Evolutionary conservation across 2,797 vertebrate species (phyloP).

Genomic region (Podarcis siculus): DNA sequence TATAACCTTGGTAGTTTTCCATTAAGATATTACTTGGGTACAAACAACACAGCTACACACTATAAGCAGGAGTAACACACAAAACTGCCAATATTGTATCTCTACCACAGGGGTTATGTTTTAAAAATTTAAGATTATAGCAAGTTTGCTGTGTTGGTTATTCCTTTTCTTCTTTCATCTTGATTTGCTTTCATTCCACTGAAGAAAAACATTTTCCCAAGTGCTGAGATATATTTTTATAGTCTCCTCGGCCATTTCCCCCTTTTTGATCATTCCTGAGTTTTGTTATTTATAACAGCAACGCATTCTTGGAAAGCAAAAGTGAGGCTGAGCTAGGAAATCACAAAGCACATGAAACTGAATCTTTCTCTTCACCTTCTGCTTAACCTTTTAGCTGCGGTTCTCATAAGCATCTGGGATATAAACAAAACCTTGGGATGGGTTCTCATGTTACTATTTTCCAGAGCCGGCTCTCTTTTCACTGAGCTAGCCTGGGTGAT

Average conservation of each 20-base stretch:
- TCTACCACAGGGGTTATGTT: neutral
- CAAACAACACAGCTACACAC: neutral
- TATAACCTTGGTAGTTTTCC: neutral
- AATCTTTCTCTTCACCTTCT: constrained; percentile 23
- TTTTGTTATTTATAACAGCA: constrained; percentile 60
- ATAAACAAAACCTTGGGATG: neutral
- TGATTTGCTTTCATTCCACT: constrained; percentile 56
- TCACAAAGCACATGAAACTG: accelerated
- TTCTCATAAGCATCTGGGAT: accelerated
- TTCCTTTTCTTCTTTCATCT: constrained; percentile 50
- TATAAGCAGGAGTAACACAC: neutral
- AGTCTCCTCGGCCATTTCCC: constrained; percentile 42
- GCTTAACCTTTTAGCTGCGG: neutral
- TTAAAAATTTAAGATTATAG: neutral
- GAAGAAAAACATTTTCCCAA: constrained; percentile 48
- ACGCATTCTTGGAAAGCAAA: constrained; percentile 46
- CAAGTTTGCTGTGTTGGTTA: accelerated
- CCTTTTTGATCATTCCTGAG: constrained; percentile 12
- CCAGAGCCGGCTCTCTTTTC: neutral
- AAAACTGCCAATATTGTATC: neutral
- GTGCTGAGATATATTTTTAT: constrained; percentile 44
- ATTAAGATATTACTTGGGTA: neutral
- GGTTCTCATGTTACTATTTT: neutral
- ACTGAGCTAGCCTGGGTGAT: neutral
- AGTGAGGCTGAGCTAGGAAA: constrained; percentile 12